Base-by-base conservation (phyloP, 1,140 invertebrate genomes). In the Drosophila fuyamai region DNA sequence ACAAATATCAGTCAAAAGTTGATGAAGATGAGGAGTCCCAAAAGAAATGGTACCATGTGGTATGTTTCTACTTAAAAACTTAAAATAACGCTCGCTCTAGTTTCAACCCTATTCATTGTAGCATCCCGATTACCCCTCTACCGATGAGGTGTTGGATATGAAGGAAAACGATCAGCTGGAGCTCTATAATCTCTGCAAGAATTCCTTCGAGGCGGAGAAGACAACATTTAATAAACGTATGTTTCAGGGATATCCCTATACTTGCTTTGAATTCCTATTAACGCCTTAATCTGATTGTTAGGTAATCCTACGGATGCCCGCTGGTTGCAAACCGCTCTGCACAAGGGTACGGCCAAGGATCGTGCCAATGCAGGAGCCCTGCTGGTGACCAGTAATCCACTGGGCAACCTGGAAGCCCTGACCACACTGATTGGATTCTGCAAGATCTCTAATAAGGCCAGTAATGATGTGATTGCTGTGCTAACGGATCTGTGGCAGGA, bases 321-420 rank as follows among this genome's bases (percentile, higher is more conserved):
- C 14, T 97, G 96, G 96, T 92, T 97, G 51, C 94, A 95, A 77
- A 96, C 95, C 4, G 95, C 97, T 3, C 88, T 97, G 23, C 93
- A 93, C 38, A 94, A 94, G 48, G 97, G 97, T 18, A 97, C 97
- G 5, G 93, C 94, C 1, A 93, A 94, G 4, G 97, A 98, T 93
- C 96, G 96, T 84, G 93, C 97, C 54, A 96, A 97, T 57, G 96
- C 97, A 0, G 94, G 94, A 29, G 95, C 96, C 4, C 79, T 98
- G 9, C 91, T 96, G 9, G 94, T 97, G 8, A 96, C 97, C 81
- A 95, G 97, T 70, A 95, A 95, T 74, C 95, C 96, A 0, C 93
- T 97, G 38, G 95, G 96, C 80, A 96, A 96, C 89, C 77, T 97
- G 0, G 55, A 92, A 5, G 93, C 94, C 32, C 79, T 98, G 0